Conservation (phyloP, 2,888 invertebrate genomes). For the Callyntrura guangdongensis region DNA sequence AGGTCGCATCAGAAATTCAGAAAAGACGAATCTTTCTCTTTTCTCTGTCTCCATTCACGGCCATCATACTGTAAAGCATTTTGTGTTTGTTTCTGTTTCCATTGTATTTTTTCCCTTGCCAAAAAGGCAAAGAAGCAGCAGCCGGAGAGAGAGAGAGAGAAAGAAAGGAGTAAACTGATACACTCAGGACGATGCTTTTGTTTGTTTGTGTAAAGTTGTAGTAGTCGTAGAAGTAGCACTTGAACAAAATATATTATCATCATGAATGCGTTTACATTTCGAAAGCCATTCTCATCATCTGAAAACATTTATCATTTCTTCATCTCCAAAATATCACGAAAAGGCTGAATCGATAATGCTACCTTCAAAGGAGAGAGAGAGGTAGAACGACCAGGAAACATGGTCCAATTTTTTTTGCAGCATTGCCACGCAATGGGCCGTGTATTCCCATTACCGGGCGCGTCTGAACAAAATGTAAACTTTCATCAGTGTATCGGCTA, state of each 20-base stretch:
- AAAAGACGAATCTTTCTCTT: constrained; percentile 32
- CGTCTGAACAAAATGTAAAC: no score
- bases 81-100: background rate
- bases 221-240: background rate
- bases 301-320: constrained; percentile 35
- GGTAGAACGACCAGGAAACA: no score
- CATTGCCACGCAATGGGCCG: no score
- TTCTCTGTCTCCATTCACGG: background rate
- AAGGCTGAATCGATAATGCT: background rate
- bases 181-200: background rate
- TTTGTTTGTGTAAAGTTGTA: background rate
- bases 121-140: background rate
- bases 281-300: background rate
- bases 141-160: background rate
- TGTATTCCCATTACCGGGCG: no score
- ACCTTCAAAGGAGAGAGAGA: background rate
- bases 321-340: constrained; percentile 22
- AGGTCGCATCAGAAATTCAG: constrained; percentile 42
- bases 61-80: background rate
- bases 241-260: constrained; percentile 11
- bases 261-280: constrained; percentile 19
- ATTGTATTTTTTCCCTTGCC: constrained; percentile 19
- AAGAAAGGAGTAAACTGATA: constrained; percentile 43
- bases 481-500: no score
- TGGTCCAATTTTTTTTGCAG: no score